Base-by-base conservation (phyloP, 2,797 vertebrate species). In the Spheniscus humboldti region DNA sequence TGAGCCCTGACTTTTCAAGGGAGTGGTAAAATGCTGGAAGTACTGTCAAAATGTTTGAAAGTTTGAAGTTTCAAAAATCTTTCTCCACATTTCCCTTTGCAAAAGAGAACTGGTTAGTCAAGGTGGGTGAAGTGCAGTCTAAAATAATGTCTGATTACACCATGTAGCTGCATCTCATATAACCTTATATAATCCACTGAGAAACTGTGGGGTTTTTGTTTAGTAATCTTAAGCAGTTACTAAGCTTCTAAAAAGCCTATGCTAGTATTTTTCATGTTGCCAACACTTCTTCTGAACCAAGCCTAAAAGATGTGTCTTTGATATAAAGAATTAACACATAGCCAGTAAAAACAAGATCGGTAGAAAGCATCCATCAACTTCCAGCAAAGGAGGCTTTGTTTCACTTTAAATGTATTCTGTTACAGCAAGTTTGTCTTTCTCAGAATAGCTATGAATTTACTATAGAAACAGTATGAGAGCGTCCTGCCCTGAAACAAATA, bases 391-490 rank as follows among this genome's bases (percentile, higher is more conserved):
- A 91, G 43, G 52, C 27, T 81, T 90, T 87, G 37, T 91, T 96
- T 96, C 60, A 39, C 67, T 87, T 87, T 48, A 91, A 91, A 84
- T 75, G 16, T 90, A 20, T 35, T 79, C 16, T 52, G 28, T 91
- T 89, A 84, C 7, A 82, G 50, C 17, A 95, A 96, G 47, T 90
- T 94, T 94, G n/a, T 68, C 45, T 94, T 96, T 95, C 59, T 92
- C 89, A 93, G 76, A 92, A 81, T 72, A 90, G 37, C 59, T 92
- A 64, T 62, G 39, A 53, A 55, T 92, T 94, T 95, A 60, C 73
- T 90, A 67, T 90, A 94, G 88, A 94, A 94, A 96, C 64, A 76
- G 31, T 41, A 11, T 28, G 73, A 94, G 35, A 75, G 63, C 22
- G 88, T 86, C 39, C 33, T 95, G 18, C 30, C 30, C 52, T 79